Percentiles rank a stretch among this genome's conserved stretches.
Conservation (phyloP, 2,888 invertebrate genomes). For the Vesta saturnalis region DNA sequence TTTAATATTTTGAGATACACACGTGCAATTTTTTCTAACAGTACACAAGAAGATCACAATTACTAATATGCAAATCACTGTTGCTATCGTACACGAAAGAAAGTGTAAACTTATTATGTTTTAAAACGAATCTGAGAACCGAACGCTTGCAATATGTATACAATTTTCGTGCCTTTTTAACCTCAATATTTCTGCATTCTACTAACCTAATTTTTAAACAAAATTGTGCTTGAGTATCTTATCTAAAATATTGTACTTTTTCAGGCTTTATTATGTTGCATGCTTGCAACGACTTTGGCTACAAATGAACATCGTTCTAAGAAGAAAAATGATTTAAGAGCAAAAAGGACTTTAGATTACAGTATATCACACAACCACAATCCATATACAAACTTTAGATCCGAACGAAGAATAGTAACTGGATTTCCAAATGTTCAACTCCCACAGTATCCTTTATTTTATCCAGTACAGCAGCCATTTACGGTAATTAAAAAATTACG, state of each 20-base stretch:
- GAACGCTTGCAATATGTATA: slow-evolving; percentile 11
- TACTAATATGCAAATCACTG: slow-evolving; percentile 10
- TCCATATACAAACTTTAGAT: slow-evolving; percentile 66
- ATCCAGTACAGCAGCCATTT: slow-evolving; percentile 54
- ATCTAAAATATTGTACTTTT: slow-evolving; percentile 55
- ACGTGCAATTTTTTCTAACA: not conserved
- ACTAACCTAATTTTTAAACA: slow-evolving; percentile 15
- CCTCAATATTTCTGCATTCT: slow-evolving; percentile 24
- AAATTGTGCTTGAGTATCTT: not conserved
- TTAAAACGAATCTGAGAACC: slow-evolving; percentile 11
- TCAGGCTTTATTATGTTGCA: slow-evolving; percentile 66
- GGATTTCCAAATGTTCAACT: slow-evolving; percentile 52
- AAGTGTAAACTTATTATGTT: slow-evolving; percentile 21
- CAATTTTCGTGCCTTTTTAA: slow-evolving; percentile 16
- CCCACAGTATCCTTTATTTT: slow-evolving; percentile 52
- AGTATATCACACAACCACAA: slow-evolving; percentile 67
- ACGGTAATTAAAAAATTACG: slow-evolving; percentile 56
- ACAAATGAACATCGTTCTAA: slow-evolving; percentile 59
- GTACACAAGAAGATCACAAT: not conserved
- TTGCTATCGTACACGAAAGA: slow-evolving; percentile 15
- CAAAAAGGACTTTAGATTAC: slow-evolving; percentile 70
- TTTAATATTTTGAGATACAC: not conserved
- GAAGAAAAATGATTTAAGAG: slow-evolving; percentile 56
- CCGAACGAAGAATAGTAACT: slow-evolving; percentile 67
- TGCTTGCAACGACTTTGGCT: slow-evolving; percentile 66